phyloP scores from a whole-genome alignment of 2,888 invertebrate genomes.

The Thymelicus acteon region DNA sequence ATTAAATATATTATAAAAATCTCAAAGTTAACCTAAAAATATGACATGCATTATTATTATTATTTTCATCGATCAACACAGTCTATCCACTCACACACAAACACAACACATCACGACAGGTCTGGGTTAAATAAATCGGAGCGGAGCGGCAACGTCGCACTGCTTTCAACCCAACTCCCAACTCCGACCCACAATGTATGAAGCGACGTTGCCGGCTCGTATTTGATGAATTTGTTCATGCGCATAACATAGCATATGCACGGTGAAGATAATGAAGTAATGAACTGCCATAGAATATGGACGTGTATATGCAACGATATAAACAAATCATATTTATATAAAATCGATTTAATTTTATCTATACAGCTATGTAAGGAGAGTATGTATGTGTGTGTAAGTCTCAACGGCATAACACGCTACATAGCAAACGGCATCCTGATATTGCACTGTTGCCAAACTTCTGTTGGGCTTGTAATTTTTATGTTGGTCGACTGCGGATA shows the following conservation, averaged over 20 bases:
- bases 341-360: background rate
- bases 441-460: slow-evolving; percentile 2
- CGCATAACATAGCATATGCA: slow-evolving; percentile 28
- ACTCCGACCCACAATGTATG: slow-evolving; percentile 14
- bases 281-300: background rate
- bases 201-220: slow-evolving; percentile 42
- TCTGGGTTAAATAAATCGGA: slow-evolving; percentile 39
- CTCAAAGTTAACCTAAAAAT: background rate
- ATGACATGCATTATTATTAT: slow-evolving; percentile 18
- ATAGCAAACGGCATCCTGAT: too few species aligned
- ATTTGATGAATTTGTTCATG: slow-evolving; percentile 24
- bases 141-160: slow-evolving; percentile 52
- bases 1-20: background rate
- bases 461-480: background rate
- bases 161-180: slow-evolving; percentile 35
- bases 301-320: slow-evolving; percentile 20
- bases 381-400: background rate
- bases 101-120: slow-evolving; percentile 12
- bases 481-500: background rate
- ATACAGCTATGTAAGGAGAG: background rate
- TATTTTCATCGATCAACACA: slow-evolving; percentile 5
- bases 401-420: too few species aligned
- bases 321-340: background rate
- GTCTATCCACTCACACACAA: slow-evolving; percentile 14
- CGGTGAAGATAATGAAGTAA: slow-evolving; percentile 2